phyloP scores from a whole-genome alignment of 2,113 vertebrate genomes.

The Sigmodon hispidus region DNA sequence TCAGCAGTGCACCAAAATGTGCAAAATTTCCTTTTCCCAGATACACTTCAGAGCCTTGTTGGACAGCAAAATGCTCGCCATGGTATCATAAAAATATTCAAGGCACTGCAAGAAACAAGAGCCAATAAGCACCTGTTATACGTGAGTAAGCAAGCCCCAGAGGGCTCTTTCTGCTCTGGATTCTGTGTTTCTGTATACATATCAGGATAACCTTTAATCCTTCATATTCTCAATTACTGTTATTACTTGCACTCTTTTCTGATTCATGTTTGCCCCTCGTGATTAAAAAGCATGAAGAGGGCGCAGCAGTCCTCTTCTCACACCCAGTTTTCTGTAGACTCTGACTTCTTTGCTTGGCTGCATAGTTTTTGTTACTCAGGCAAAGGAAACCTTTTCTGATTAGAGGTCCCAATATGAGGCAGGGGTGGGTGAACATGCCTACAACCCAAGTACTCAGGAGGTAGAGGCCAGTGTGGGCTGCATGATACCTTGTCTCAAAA shows the following conservation, averaged over 20 bases:
- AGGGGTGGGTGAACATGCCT: neutral
- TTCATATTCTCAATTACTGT: neutral
- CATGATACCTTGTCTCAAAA: neutral
- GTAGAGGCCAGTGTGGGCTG: neutral
- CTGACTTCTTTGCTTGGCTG: neutral
- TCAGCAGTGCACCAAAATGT: neutral
- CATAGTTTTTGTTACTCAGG: neutral
- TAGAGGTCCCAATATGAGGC: neutral
- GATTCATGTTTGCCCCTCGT: conserved; percentile 8
- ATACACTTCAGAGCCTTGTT: conserved; percentile 95
- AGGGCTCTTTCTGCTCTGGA: neutral
- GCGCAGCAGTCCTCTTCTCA: rapidly evolving
- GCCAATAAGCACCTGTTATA: conserved; percentile 99
- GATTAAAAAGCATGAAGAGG: neutral
- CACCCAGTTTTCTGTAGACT: neutral
- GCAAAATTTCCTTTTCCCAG: conserved; percentile 79
- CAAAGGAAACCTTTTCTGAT: neutral
- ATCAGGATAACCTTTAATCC: neutral
- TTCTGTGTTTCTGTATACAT: neutral
- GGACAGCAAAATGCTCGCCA: conserved; percentile 98
- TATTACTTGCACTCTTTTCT: neutral
- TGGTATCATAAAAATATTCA: conserved; percentile 98
- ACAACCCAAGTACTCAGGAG: neutral
- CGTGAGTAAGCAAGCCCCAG: conserved; percentile 86
- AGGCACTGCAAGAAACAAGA: conserved; percentile 94